Conservation (phyloP, 2,113 vertebrate genomes). For the Nansenia antarctica region DNA sequence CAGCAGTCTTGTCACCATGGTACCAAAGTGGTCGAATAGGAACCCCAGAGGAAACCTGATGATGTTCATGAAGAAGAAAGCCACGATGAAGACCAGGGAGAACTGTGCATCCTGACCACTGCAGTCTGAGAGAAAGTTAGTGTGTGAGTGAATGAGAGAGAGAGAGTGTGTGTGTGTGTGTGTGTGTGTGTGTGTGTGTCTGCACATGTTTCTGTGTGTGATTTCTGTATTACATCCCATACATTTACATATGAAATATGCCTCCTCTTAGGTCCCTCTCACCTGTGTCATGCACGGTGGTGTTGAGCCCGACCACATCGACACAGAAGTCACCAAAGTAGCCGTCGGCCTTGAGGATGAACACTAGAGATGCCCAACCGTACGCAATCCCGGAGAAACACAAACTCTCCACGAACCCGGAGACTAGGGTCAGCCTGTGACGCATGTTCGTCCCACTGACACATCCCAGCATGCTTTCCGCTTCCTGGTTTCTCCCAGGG, state of each 20-base stretch:
- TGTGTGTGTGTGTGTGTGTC: too few species aligned
- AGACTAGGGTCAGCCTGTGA: constrained; percentile 75
- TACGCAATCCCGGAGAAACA: constrained; percentile 82
- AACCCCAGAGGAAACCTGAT: constrained; percentile 79
- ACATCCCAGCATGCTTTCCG: constrained; percentile 45
- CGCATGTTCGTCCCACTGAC: constrained; percentile 36
- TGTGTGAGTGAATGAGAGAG: background rate
- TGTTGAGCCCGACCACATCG: constrained; percentile 32
- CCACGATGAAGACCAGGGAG: constrained; percentile 85
- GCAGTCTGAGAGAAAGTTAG: constrained; percentile 67
- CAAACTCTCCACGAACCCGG: constrained; percentile 84
- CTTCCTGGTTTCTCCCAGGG: background rate
- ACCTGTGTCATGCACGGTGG: constrained; percentile 41
- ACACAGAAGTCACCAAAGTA: constrained; percentile 81
- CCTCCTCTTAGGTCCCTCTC: too few species aligned
- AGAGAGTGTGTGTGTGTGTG: background rate
- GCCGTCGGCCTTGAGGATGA: constrained; percentile 79
- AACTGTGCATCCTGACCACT: constrained; percentile 80
- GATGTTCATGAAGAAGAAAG: constrained; percentile 88
- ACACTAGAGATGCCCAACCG: constrained; percentile 86
- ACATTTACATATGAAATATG: too few species aligned
- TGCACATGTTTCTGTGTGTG: too few species aligned
- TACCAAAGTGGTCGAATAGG: constrained; percentile 88
- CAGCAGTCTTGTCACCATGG: constrained; percentile 76
- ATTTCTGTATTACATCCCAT: too few species aligned